Evolutionary conservation across 2,797 vertebrate species (phyloP).

Genomic region (Petrocephalus sullivani): DNA sequence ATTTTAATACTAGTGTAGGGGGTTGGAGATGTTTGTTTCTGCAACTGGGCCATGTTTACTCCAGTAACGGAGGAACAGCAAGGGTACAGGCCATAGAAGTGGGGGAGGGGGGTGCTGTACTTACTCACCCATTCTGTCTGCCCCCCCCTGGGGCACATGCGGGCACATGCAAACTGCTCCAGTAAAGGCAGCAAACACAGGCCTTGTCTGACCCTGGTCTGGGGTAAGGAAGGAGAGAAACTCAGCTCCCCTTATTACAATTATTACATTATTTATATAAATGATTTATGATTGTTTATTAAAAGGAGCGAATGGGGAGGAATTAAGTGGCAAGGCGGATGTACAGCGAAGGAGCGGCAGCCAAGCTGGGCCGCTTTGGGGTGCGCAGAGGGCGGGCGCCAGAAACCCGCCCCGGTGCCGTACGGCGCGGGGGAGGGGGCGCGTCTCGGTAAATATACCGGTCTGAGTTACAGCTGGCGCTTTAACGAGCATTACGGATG

Average conservation of each 20-base stretch:
- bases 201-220: conserved; percentile 11
- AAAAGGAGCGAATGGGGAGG: neutral
- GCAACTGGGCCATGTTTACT: neutral
- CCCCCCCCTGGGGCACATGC: conserved; percentile 34
- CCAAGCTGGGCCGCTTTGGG: neutral
- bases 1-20: neutral
- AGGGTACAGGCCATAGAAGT: conserved; percentile 30
- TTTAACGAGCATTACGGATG: neutral
- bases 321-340: neutral
- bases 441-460: neutral
- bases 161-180: conserved; percentile 41
- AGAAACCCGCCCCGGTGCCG: neutral
- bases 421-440: neutral
- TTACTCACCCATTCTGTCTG: conserved; percentile 47
- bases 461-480: neutral
- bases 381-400: neutral
- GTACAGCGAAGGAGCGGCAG: neutral
- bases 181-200: conserved; percentile 19
- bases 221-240: conserved; percentile 29
- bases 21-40: neutral
- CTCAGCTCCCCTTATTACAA: conserved; percentile 25
- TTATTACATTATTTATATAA: conserved; percentile 30
- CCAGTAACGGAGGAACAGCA: conserved; percentile 1
- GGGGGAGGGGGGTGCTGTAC: conserved; percentile 36
- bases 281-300: no score